These are phyloP conservation scores for Pleuronectes platessa DNA, from an alignment of 2,113 vertebrate species.

Conservation along the genomic window DNA sequence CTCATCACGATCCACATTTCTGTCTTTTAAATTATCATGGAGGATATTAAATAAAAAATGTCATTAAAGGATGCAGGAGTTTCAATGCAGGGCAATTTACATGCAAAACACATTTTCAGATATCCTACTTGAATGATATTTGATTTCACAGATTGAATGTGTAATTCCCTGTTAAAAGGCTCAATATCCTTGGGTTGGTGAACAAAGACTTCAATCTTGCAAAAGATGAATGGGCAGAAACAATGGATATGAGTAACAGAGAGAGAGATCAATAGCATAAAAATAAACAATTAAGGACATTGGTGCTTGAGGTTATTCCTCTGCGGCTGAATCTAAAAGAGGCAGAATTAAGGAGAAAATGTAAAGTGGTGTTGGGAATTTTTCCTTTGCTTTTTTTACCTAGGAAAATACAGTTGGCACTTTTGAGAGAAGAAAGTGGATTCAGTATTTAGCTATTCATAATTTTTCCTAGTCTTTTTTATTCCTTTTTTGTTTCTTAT, in stretches of 20 bases:
- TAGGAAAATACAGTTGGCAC: too few species aligned
- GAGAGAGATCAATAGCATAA: not conserved
- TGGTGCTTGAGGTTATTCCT: not conserved
- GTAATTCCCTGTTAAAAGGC: not conserved
- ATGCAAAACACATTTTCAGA: not conserved
- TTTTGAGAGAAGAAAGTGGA: too few species aligned
- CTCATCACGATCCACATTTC: conserved; percentile 7
- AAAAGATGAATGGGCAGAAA: not conserved
- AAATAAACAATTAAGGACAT: not conserved
- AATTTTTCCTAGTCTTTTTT: too few species aligned
- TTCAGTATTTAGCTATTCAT: too few species aligned
- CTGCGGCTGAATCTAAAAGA: not conserved
- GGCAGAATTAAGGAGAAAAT: not conserved
- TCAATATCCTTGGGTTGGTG: not conserved
- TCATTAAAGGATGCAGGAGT: too few species aligned
- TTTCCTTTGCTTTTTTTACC: too few species aligned
- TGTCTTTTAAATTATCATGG: not conserved
- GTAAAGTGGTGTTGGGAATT: too few species aligned
- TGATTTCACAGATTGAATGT: not conserved
- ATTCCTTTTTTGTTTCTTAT: not conserved
- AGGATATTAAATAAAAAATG: too few species aligned
- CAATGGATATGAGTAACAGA: not conserved
- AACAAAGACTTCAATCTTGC: not conserved
- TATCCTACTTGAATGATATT: not conserved
- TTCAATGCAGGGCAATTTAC: too few species aligned